A percentile compares a stretch with the other conserved stretches of the same genome.
Evolutionary conservation across 1,140 invertebrate genomes (phyloP).

Genomic region (Parapsyche elsis): DNA sequence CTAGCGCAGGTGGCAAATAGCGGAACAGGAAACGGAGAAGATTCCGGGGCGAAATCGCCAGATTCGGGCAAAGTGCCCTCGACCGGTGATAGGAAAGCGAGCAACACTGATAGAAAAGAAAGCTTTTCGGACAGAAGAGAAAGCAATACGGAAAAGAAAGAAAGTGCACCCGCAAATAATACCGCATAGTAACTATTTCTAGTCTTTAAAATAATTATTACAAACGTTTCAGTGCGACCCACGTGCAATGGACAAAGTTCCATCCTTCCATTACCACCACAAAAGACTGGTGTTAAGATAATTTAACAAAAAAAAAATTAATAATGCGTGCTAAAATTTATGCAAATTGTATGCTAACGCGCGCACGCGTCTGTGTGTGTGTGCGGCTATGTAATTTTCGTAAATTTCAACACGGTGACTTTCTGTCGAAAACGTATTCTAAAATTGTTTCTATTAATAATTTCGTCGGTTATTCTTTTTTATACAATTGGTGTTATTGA

Average conservation of each 20-base stretch:
- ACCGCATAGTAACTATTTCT: conserved; percentile 36
- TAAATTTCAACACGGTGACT: conserved; percentile 6
- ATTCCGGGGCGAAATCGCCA: conserved; percentile 35
- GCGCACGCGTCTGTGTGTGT: background rate
- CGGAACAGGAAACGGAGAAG: conserved; percentile 44
- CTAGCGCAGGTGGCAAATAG: conserved; percentile 74
- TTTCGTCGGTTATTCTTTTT: conserved; percentile 32
- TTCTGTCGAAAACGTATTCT: conserved; percentile 28
- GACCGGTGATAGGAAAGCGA: conserved; percentile 38
- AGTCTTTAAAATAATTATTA: conserved; percentile 26
- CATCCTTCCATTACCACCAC: conserved; percentile 27
- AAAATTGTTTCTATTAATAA: conserved; percentile 31
- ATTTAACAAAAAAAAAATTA: background rate
- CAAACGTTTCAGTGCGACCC: conserved; percentile 7
- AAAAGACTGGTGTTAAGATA: conserved; percentile 33
- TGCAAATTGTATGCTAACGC: background rate
- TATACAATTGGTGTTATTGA: conserved; percentile 29
- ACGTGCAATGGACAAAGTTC: conserved; percentile 1
- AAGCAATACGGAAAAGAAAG: conserved; percentile 48
- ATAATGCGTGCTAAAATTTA: background rate
- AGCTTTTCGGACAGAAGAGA: conserved; percentile 46
- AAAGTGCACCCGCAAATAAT: conserved; percentile 42
- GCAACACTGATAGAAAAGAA: conserved; percentile 30
- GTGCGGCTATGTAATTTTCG: background rate
- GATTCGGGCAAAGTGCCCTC: conserved; percentile 39